Base-by-base conservation (phyloP, 2,113 vertebrate species). In the Motacilla alba region DNA sequence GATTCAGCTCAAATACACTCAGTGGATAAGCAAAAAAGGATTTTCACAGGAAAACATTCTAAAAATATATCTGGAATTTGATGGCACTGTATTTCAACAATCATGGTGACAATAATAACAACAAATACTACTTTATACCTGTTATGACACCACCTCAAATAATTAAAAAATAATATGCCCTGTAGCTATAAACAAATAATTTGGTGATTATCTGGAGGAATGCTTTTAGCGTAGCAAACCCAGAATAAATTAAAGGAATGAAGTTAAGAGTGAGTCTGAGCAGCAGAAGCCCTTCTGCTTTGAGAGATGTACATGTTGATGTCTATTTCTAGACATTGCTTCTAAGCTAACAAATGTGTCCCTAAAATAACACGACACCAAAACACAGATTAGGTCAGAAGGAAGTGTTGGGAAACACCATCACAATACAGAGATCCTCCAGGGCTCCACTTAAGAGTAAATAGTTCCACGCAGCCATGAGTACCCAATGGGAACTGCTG, bases 401-500 rank as follows among this genome's bases (percentile, higher is more conserved):
- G 18, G 41, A 26, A 70, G 50, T 53, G n/a, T 4, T 68, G 44
- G 19, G 7, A 10, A 84, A 37, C 30, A 41, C 17, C 22, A 53
- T 16, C 2, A 7, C 37, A 60, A 49, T 5, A 26, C 26, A 69
- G 50, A 83, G 7, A 50, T 59, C 22, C 46, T 79, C 46, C 58
- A 39, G n/a, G 43, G 39, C 86, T 91, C 63, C 55, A 5, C 39
- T 58, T 24, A 11, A 33, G 16, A 73, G 28, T 18, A 62, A 81
- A 68, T 30, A 60, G 31, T 27, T 87, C 43, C 62, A 37, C 0
- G 0, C 37, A 90, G 68, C 49, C 10, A 0, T 2, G 3, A 59
- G 31, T 68, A 68, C 2, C 3, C 35, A 75, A 26, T 1, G 6
- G 74, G 62, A 87, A 30, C 41, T 49, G 20, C 80, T 73, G 43